phyloP scores from a whole-genome alignment of 35 echinoderm and acorn worm genomes.

The Ptychodera flava region DNA sequence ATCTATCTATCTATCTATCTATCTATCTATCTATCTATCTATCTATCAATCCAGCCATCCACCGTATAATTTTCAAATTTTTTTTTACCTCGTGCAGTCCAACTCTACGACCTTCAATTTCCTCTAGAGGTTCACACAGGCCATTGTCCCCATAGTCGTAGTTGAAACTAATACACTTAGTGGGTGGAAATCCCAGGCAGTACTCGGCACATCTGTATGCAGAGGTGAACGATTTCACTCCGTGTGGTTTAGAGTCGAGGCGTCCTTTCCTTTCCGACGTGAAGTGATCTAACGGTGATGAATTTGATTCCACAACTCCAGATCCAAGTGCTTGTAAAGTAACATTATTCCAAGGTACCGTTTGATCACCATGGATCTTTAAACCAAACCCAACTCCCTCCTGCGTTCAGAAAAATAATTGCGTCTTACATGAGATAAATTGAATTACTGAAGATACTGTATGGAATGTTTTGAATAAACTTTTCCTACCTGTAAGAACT shows the following conservation, averaged over 20 bases:
- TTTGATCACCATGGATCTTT: slow-evolving; percentile 30
- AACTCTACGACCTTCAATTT: slow-evolving; percentile 35
- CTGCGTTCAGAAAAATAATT: not conserved
- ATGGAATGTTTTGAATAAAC: too few species aligned
- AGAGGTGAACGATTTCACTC: not conserved
- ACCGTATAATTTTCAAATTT: not conserved
- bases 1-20: not conserved
- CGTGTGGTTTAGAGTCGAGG: not conserved
- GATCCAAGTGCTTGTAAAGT: not conserved
- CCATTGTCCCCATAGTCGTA: slow-evolving; percentile 12
- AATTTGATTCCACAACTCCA: not conserved
- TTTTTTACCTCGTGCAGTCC: slow-evolving; percentile 24
- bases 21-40: not conserved
- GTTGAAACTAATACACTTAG: slow-evolving; percentile 39
- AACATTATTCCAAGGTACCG: slow-evolving; percentile 24
- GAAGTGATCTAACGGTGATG: not conserved
- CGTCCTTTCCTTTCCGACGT: not conserved
- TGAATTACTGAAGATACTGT: too few species aligned
- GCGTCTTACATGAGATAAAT: too few species aligned
- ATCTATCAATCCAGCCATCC: not conserved
- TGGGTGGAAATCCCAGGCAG: slow-evolving; percentile 15
- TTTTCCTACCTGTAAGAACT: too few species aligned
- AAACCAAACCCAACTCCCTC: slow-evolving; percentile 26
- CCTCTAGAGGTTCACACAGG: slow-evolving; percentile 22
- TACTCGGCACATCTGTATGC: slow-evolving; percentile 21